Percentiles rank a stretch among this genome's conserved stretches.
phyloP scores from a whole-genome alignment of 2,888 invertebrate genomes.

The Odontocolon sp. region DNA sequence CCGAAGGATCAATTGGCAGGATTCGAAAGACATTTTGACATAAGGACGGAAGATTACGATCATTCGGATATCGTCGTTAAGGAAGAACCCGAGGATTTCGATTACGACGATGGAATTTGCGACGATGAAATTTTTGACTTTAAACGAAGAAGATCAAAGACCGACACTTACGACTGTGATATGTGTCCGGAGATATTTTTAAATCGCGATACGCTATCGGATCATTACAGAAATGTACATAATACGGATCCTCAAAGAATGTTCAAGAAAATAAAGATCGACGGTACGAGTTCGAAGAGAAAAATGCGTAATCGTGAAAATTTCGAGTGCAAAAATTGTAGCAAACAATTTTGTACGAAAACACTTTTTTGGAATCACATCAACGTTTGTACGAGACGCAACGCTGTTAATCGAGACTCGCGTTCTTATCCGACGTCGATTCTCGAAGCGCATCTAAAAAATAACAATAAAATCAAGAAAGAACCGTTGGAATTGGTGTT shows the following conservation, averaged over 20 bases:
- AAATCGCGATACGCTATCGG: constrained; percentile 72
- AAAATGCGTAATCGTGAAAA: constrained; percentile 70
- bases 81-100: constrained; percentile 77
- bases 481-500: constrained; percentile 61
- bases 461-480: constrained; percentile 76
- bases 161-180: constrained; percentile 76
- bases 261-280: constrained; percentile 70
- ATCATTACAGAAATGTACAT: constrained; percentile 77
- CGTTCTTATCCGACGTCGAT: constrained; percentile 68
- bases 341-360: constrained; percentile 76
- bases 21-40: constrained; percentile 74
- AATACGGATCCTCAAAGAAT: constrained; percentile 74
- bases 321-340: constrained; percentile 77
- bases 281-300: constrained; percentile 59
- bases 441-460: constrained; percentile 76
- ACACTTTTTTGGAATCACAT: constrained; percentile 76
- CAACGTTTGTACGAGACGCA: constrained; percentile 70
- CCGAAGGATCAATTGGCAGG: constrained; percentile 77
- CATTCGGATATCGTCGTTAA: constrained; percentile 71
- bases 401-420: constrained; percentile 36
- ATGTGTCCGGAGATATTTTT: constrained; percentile 78
- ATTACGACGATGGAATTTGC: constrained; percentile 71
- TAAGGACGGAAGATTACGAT: constrained; percentile 68
- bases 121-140: constrained; percentile 68
- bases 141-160: constrained; percentile 70